Percentiles rank a stretch among this genome's conserved stretches.
phyloP scores from a whole-genome alignment of 2,888 invertebrate genomes.

The Brachypalpus laphriformis region DNA sequence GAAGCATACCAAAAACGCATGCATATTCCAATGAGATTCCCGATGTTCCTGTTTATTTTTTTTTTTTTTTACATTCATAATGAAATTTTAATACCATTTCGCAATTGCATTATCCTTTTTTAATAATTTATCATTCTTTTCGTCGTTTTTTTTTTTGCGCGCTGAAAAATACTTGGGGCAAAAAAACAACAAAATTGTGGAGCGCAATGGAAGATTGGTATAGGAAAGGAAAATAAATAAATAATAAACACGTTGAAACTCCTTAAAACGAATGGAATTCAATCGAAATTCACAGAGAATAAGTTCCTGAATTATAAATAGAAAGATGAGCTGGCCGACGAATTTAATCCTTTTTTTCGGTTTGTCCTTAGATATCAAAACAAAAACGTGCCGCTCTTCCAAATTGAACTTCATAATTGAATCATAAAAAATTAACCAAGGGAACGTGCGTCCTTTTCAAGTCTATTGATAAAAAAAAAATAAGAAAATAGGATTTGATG shows the following conservation, averaged over 20 bases:
- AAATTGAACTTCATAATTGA: slow-evolving; percentile 17
- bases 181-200: neutral
- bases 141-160: neutral
- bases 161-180: neutral
- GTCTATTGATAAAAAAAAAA: neutral
- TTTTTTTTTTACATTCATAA: neutral
- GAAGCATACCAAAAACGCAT: neutral
- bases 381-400: neutral
- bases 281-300: slow-evolving; percentile 21
- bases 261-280: neutral
- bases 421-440: slow-evolving; percentile 11
- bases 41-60: neutral
- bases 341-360: slow-evolving; percentile 36
- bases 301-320: slow-evolving; percentile 9
- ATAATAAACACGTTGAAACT: slow-evolving; percentile 19
- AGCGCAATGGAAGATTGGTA: neutral
- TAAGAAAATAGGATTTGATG: neutral
- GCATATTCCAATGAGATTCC: neutral
- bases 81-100: slow-evolving; percentile 37
- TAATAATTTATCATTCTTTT: slow-evolving; percentile 29
- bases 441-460: neutral
- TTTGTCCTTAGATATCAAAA: neutral
- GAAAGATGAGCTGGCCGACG: neutral
- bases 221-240: slow-evolving; percentile 17
- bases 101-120: slow-evolving; percentile 44